Evolutionary conservation across 2,888 invertebrate species (phyloP), one percentile per base, ranked within the genome.

Genomic region (Drosophila yooni): DNA sequence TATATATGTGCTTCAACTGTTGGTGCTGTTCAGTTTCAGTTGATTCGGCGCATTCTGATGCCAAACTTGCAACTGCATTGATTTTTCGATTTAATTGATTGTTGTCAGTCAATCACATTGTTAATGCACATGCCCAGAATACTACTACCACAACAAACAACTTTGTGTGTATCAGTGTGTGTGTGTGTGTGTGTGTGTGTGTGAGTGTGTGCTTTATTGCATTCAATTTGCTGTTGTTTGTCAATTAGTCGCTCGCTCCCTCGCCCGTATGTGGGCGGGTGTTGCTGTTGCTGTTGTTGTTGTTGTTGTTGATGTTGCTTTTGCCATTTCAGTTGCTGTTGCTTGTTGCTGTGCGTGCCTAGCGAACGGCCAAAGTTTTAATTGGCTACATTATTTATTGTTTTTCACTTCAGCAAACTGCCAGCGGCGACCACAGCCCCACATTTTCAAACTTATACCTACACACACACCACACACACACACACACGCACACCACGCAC

Each of bases 351-450:
- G 68, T 79, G 80, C 80, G 77, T 83, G 76, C 64, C 74, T 59
- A 78, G 74, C 88, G 87, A 85, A 85, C 89, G 79, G 75, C 81
- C 83, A 89, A 86, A 87, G 74, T 87, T 89, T 87, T 87, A 87
- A 87, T 87, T 89, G 86, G 88, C 88, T 87, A 86, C 90, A 87
- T 87, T 87, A 90, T 86, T 89, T 89, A 86, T 86, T 88, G 88
- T 86, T 89, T 89, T 84, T 89, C 84, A 89, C 84, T 84, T 83
- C 76, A 81, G 69, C 74, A 79, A 87, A 74, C 76, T 74, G 78
- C 84, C 84, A 82, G 64, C 72, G 80, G 83, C 69, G 76, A 76
- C 76, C 75, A 59, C 80, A 82, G 60, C 60, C 34, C 67, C 76
- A 76, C 58, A 60, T 53, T 67, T 65, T 64, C 63, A 54, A 67